Conservation (phyloP, 2,888 invertebrate genomes). For the Julus scanicus region DNA sequence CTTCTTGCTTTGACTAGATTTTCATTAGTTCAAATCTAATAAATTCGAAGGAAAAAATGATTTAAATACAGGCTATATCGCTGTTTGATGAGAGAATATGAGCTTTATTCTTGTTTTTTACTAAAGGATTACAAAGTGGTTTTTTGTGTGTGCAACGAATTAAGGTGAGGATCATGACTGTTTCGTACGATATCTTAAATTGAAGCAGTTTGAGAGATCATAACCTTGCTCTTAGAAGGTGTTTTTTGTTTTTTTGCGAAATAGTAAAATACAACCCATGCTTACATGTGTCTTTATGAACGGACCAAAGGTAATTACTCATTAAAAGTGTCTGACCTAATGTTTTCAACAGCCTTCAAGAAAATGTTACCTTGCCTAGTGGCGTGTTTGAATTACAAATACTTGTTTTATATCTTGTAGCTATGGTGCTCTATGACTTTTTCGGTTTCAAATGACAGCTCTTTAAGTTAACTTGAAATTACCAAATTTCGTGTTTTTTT, state of each 20-base stretch:
- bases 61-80: conserved; percentile 19
- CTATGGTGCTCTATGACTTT: background rate
- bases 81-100: background rate
- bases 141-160: background rate
- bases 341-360: conserved; percentile 21
- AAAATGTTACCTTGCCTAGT: conserved; percentile 15
- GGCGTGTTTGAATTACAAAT: conserved; percentile 38
- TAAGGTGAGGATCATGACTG: background rate
- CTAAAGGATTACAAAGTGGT: background rate
- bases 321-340: conserved; percentile 42
- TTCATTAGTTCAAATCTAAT: background rate
- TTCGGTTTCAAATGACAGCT: background rate
- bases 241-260: background rate
- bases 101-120: background rate
- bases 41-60: background rate
- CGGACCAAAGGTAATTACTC: conserved; percentile 31
- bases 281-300: background rate
- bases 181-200: background rate
- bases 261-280: background rate
- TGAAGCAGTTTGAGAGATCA: conserved; percentile 10
- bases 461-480: background rate
- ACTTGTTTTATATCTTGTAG: background rate
- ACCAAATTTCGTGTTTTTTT: background rate
- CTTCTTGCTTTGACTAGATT: background rate
- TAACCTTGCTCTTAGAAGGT: conserved; percentile 2